A percentile compares a stretch with the other conserved stretches of the same genome.
phyloP scores from a whole-genome alignment of 2,888 invertebrate genomes.

The Carterocephalus palaemon region DNA sequence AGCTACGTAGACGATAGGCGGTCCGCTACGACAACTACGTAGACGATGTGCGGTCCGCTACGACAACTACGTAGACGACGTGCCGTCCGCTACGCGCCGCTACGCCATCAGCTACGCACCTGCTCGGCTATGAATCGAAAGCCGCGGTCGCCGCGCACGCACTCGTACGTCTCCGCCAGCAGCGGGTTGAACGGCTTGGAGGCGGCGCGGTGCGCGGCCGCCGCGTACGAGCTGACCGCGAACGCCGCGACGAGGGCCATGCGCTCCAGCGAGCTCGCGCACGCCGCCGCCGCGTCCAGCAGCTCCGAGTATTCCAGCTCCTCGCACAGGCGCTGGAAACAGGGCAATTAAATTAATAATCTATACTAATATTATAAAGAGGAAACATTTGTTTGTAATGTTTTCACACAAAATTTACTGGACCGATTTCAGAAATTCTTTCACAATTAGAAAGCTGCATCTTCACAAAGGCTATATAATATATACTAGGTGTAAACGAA shows the following conservation, averaged over 20 bases:
- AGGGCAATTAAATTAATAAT: not conserved
- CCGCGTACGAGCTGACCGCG: constrained; percentile 88
- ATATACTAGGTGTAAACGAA: no score
- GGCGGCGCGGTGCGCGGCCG: constrained; percentile 86
- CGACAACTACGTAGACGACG: no score
- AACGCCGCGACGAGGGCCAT: constrained; percentile 89
- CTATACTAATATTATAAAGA: no score
- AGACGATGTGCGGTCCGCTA: no score
- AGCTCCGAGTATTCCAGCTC: constrained; percentile 91
- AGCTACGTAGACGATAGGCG: no score
- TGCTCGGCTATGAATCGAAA: constrained; percentile 89
- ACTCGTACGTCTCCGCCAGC: constrained; percentile 90
- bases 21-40: no score
- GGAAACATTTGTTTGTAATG: no score
- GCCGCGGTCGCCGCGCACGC: constrained; percentile 86
- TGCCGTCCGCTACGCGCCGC: no score
- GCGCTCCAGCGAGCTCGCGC: constrained; percentile 73
- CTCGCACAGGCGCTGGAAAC: constrained; percentile 86
- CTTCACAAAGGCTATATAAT: no score
- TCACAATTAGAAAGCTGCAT: no score
- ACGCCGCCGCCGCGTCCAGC: constrained; percentile 84
- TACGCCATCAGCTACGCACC: constrained; percentile 61
- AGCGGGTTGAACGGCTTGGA: constrained; percentile 92
- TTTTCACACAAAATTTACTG: no score
- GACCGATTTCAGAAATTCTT: no score